Base-by-base conservation (phyloP, 2,888 invertebrate species). In the Ophonus ardosiacus region DNA sequence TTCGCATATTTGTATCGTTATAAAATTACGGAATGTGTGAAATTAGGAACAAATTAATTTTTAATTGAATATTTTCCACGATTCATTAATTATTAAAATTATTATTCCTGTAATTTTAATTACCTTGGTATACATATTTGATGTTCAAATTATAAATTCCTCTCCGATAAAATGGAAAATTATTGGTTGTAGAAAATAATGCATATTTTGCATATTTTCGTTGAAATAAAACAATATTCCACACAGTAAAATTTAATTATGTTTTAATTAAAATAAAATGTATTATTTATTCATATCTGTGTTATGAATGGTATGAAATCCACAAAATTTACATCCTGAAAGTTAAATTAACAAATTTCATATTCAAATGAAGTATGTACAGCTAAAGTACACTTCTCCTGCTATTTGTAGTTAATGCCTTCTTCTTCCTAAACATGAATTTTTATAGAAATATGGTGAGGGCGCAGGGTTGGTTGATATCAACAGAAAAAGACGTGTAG, bases 71-170 rank as follows among this genome's bases (percentile, higher is more conserved):
- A 59, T 59, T 17, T 59, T 15, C 7, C 59, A 59, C 17, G 59
- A 17, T 59, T 59, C 18, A 59, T 59, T 59, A 59, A 5, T 17
- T 59, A 59, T 59, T 59, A 59, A 59, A 59, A 59, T 59, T 59
- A 59, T 59, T 59, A 15, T 59, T 15, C 17, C n/a, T 17, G 18
- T 59, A 17, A 59, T 59, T 59, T 59, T 17, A 59, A 59, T 59
- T 59, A 17, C 7, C 17, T 59, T 59, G 59, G 17, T 17, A 15
- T 59, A 17, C 59, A 59, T 59, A 59, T 59, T 59, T 59, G 17
- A 59, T 15, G n/a, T 17, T 17, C 1, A 59, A 59, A 59, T 59
- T 59, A 7, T 5, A 59, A 59, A 59, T 59, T 59, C 17, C 59
- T 59, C 7, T 15, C 4, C 15, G 15, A 6, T n/a, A 59, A 17